Base-by-base conservation (phyloP, 2,888 invertebrate genomes). In the Podotricha telesiphe region DNA sequence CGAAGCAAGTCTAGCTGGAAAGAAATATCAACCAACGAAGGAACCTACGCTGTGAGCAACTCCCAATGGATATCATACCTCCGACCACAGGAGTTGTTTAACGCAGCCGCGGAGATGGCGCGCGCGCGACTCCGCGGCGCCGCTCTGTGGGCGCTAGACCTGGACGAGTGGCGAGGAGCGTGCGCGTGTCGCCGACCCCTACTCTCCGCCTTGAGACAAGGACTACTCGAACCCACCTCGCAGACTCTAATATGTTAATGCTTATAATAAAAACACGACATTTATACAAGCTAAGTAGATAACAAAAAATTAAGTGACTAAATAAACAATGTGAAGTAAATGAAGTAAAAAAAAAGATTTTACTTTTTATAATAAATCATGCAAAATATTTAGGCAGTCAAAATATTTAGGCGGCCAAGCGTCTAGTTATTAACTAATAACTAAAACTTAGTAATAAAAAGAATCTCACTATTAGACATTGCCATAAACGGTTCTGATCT, bases 1-100 rank as follows among this genome's bases (percentile, higher is more conserved):
- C 34, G 34, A 78, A 80, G n/a, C 94, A 94, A 61, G 94, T 95
- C 15, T 94, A 95, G 92, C 22, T 94, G 96, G 80, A 78, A 75
- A 34, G 87, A 89, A 67, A 80, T 75, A 2, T 95, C 94, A 77
- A 95, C 94, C 1, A 85, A 94, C 17, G 95, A 95, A 75, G 97
- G 97, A 0, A 96, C 97, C 0, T 97, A 95, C 82, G 95, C 96
- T 0, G 94, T 95, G 71, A 93, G 91, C 48, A 95, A 94, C 0
- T 94, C 94, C 69, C 97, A 97, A 81, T 97, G 97, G 97, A 95
- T 96, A 0, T 95, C 96, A 0, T 97, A 96, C 81, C 95, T 97
- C 79, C 95, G 96, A 74, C 94, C 95, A 0, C 86, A 87, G 3
- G 96, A 96, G 68, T 94, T 95, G 53, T 92, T 94, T 65, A 87